phyloP scores from a whole-genome alignment of 2,888 invertebrate species.

The Matsumyia berberina region DNA sequence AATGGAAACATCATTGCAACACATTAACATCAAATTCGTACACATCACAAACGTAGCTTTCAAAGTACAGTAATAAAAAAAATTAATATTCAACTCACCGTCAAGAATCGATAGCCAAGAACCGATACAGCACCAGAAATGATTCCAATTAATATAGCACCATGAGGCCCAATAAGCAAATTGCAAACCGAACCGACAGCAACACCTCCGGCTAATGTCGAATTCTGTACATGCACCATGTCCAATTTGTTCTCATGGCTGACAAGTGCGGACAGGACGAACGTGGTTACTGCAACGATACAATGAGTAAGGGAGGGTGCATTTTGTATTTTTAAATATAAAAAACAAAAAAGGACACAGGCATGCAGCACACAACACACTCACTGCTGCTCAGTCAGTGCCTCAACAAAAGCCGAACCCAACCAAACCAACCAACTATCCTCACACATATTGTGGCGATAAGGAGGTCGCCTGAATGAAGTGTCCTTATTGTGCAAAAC shows the following conservation, averaged over 20 bases:
- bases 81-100: slow-evolving; percentile 85
- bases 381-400: neutral
- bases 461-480: slow-evolving; percentile 67
- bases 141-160: slow-evolving; percentile 92
- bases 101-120: slow-evolving; percentile 90
- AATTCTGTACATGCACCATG: slow-evolving; percentile 97
- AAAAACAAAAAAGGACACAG: neutral
- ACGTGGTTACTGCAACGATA: slow-evolving; percentile 88
- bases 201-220: slow-evolving; percentile 96
- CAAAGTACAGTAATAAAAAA: neutral
- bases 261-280: slow-evolving; percentile 91
- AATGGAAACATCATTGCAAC: too few relatives aligned
- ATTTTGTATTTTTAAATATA: slow-evolving; percentile 20
- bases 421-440: slow-evolving; percentile 12
- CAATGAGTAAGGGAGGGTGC: slow-evolving; percentile 34
- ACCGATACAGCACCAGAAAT: slow-evolving; percentile 92
- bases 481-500: slow-evolving; percentile 69
- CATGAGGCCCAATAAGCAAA: slow-evolving; percentile 92
- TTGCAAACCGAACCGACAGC: slow-evolving; percentile 94
- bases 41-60: neutral
- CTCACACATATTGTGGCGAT: slow-evolving; percentile 42
- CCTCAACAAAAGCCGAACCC: neutral
- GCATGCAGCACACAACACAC: too few relatives aligned
- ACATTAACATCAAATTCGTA: neutral
- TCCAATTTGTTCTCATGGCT: slow-evolving; percentile 91